phyloP scores from a whole-genome alignment of 2,888 invertebrate species.

The Brassicogethes aeneus region DNA sequence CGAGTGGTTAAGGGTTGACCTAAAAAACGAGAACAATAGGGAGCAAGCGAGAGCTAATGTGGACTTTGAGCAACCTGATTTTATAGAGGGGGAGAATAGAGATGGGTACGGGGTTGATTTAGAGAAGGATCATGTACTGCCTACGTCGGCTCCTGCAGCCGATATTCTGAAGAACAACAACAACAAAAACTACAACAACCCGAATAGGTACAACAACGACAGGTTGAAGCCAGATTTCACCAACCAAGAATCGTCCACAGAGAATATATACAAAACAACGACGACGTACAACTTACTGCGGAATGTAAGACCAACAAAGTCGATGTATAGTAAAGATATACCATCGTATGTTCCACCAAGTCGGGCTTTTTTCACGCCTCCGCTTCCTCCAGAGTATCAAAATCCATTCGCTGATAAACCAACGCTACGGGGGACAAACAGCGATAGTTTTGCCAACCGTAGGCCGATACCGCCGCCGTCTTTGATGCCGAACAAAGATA shows the following conservation, averaged over 20 bases:
- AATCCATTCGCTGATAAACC: constrained; percentile 87
- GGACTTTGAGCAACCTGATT: constrained; percentile 25
- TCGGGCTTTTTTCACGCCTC: constrained; percentile 67
- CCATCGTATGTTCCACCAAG: constrained; percentile 80
- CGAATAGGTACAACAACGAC: constrained; percentile 48
- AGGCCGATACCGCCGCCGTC: constrained; percentile 79
- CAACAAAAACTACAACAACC: constrained; percentile 67
- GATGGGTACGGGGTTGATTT: constrained; percentile 56
- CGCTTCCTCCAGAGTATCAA: constrained; percentile 72
- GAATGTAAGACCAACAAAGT: constrained; percentile 52
- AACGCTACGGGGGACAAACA: constrained; percentile 60
- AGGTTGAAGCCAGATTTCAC: constrained; percentile 35
- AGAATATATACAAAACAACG: constrained; percentile 35
- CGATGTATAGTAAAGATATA: constrained; percentile 56
- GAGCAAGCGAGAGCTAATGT: constrained; percentile 22
- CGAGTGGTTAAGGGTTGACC: constrained; percentile 39
- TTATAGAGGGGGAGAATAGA: constrained; percentile 27
- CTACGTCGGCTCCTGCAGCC: constrained; percentile 69
- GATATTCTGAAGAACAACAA: constrained; percentile 70
- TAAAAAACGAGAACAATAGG: constrained; percentile 27
- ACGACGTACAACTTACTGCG: constrained; percentile 49
- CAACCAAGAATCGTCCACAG: constrained; percentile 31
- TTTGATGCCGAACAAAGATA: constrained; percentile 69
- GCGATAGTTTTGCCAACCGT: constrained; percentile 58
- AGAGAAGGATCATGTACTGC: constrained; percentile 64